Conservation (phyloP, 2,113 vertebrate genomes). For the Prochilodus magdalenae region DNA sequence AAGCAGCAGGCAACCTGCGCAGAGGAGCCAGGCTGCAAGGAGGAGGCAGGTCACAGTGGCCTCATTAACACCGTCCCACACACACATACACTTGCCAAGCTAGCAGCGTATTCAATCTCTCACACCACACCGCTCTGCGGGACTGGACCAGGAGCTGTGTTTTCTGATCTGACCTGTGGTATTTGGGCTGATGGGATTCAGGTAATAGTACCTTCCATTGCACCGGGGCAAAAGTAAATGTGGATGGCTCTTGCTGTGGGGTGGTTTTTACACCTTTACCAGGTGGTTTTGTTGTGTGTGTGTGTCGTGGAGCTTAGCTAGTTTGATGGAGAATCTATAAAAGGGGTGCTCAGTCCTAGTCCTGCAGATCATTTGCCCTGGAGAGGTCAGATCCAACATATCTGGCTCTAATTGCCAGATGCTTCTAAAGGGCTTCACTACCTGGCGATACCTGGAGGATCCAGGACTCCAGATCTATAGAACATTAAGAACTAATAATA, state of each 20-base stretch:
- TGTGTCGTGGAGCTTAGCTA: neutral
- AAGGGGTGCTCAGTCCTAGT: no score
- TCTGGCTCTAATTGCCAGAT: no score
- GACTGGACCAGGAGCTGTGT: constrained; percentile 30
- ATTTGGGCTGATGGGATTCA: constrained; percentile 51
- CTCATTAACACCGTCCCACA: constrained; percentile 52
- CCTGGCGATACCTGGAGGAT: no score
- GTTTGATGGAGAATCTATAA: neutral
- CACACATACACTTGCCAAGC: constrained; percentile 46
- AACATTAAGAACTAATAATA: no score
- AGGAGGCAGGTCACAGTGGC: constrained; percentile 47
- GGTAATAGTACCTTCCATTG: constrained; percentile 33
- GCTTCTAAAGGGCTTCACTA: no score
- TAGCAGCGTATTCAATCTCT: constrained; percentile 48
- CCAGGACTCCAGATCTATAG: no score
- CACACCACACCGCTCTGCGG: constrained; percentile 43
- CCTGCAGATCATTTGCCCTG: no score
- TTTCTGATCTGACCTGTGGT: constrained; percentile 45
- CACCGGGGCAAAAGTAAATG: constrained; percentile 29
- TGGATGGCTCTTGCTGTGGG: constrained; percentile 28
- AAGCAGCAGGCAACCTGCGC: constrained; percentile 62
- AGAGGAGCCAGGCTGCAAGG: constrained; percentile 53
- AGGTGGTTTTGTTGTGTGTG: neutral
- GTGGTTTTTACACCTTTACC: neutral
- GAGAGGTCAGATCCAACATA: no score